Base-by-base conservation (phyloP, 2,888 invertebrate genomes). In the Drosophila bunnanda region DNA sequence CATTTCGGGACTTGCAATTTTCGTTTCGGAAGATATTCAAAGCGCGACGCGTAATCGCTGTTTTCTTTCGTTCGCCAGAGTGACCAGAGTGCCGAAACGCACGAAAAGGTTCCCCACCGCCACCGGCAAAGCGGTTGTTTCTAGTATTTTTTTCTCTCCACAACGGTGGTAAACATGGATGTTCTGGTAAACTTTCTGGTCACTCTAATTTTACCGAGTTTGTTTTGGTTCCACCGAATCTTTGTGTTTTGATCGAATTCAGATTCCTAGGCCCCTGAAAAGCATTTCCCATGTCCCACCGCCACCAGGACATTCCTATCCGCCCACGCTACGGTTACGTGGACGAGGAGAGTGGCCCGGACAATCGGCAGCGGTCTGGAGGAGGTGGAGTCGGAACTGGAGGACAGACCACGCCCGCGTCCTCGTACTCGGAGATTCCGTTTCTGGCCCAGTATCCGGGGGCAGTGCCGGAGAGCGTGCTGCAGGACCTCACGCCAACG, bases 261-360 rank as follows among this genome's bases (percentile, higher is more conserved):
- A n/a, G n/a, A n/a, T n/a, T n/a, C n/a, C n/a, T n/a, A n/a, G n/a
- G n/a, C n/a, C n/a, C n/a, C n/a, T n/a, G n/a, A n/a, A n/a, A n/a
- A n/a, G n/a, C n/a, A n/a, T n/a, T n/a, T n/a, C n/a, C n/a, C n/a
- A n/a, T 25, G 90, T 79, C 90, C 3, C 82, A 82, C 50, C 86
- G 80, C 56, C 88, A 78, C 61, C 91, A 90, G 62, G 91, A 91
- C 73, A 91, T 91, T 64, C 91, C 91, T 22, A 91, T 91, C 67
- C 76, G 91, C 13, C 91, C 91, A 4, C 89, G 91, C 0, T 91
- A 91, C 60, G 91, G 91, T 0, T 88, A 82, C 54, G 62, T 65
- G n/a, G 85, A 85, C 30, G 82, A 84, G n/a, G 88, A 78, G 44
- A 60, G 38, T 15, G 67, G 53, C 43, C 76, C 59, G 39, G 67